Conservation (phyloP, 2,797 vertebrate genomes). For the Nothura maculosa region DNA sequence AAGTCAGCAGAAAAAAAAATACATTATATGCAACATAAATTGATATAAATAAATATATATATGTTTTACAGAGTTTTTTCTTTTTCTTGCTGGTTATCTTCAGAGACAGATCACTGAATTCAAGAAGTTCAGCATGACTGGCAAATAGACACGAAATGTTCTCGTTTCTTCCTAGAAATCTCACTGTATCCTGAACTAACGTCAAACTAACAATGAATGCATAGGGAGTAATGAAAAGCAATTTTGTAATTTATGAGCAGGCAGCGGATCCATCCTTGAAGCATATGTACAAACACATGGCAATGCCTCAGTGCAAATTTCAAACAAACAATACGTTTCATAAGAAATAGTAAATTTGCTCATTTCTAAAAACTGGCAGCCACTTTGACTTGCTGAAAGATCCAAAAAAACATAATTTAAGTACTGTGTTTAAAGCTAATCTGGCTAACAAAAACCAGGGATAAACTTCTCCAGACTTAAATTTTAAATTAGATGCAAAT, state of each 20-base stretch:
- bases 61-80: neutral
- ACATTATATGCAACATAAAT: neutral
- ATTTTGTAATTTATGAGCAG: conserved; percentile 60
- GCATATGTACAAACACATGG: conserved; percentile 63
- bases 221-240: conserved; percentile 26
- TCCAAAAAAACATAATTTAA: conserved; percentile 67
- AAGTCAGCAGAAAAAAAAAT: neutral
- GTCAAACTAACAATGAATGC: conserved; percentile 25
- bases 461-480: conserved; percentile 45
- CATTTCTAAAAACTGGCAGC: conserved; percentile 56
- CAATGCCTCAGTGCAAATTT: conserved; percentile 50
- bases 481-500: conserved; percentile 63
- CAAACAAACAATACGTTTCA: conserved; percentile 54
- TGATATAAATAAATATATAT: neutral
- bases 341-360: conserved; percentile 62
- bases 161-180: conserved; percentile 18
- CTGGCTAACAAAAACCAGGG: conserved; percentile 71
- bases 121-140: neutral
- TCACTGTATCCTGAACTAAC: conserved; percentile 22
- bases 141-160: conserved; percentile 13
- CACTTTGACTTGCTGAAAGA: conserved; percentile 66
- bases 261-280: conserved; percentile 53
- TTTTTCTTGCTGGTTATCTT: neutral
- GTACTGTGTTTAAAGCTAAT: conserved; percentile 70
- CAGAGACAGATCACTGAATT: neutral